Evolutionary conservation across 1,140 invertebrate species (phyloP), one percentile per base, ranked within the genome.

Genomic region (Cheumatopsyche charites): DNA sequence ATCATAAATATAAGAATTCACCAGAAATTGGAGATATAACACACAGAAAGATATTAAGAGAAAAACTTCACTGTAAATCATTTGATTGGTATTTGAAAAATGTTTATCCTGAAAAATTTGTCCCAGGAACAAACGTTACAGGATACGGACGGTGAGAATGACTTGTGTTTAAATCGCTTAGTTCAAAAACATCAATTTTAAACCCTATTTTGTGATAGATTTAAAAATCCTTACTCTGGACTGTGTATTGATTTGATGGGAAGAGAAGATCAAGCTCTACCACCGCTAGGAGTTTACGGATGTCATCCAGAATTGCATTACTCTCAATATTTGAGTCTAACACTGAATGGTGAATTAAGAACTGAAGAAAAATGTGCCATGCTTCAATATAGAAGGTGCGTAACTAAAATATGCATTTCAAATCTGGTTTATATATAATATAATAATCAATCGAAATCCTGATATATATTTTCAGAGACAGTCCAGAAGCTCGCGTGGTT

Each of bases 81-180:
- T 95, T 95, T 79, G 88, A 89, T 77, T 95, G 93, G 92, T 93
- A 90, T 78, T 82, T 92, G 70, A 86, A 93, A 49, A 91, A 92
- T 80, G 81, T 94, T 19, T 94, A 92, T 82, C 91, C 90, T 4
- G 89, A 94, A 79, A 96, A 96, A 82, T 96, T 95, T 82, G 89
- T 96, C 61, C 90, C 91, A 11, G 93, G 94, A 74, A 88, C 92
- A 79, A 89, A 96, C 79, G 90, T 92, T 1, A 80, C 84, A 49
- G 92, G 87, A 9, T 95, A 90, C 82, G 95, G 95, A 70, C 82
- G 83, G 78, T 58, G 19, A 52, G 19, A n/a, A n/a, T 49, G 6
- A 49, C 89, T 82, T 79, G 81, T 41, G n/a, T 36, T 19, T 62
- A n/a, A 7, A 63, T 3, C 13, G 13, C 12, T 5, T 13, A 61